Percentiles rank a stretch among this genome's conserved stretches.
phyloP scores from a whole-genome alignment of 2,113 vertebrate species.

The Grallaria varia region DNA sequence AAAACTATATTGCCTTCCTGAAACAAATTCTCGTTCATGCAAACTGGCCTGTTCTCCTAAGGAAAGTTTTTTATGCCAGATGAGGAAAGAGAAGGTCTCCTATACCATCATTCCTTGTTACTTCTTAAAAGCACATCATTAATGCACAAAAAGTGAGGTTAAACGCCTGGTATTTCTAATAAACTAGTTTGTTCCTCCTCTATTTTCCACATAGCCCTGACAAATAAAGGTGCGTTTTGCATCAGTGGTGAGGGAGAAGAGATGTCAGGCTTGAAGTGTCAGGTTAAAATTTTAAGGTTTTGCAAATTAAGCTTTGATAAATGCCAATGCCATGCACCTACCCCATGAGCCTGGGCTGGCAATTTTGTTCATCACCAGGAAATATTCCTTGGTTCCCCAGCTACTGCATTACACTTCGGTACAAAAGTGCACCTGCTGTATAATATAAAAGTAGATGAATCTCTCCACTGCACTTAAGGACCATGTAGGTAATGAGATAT shows the following conservation, averaged over 20 bases:
- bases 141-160: not conserved
- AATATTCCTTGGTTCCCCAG: not conserved
- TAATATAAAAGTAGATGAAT: not conserved
- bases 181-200: not conserved
- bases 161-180: not conserved
- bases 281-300: not conserved
- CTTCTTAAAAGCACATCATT: not conserved
- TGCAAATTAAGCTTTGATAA: not conserved
- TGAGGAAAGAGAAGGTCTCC: not conserved
- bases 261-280: not conserved
- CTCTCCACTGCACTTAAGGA: not conserved
- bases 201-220: not conserved
- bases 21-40: not conserved
- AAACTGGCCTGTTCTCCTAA: not conserved
- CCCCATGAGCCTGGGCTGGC: not conserved
- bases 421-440: not conserved
- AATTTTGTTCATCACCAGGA: not conserved
- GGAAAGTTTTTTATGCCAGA: not conserved
- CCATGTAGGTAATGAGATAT: not conserved
- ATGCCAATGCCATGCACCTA: not conserved
- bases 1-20: not conserved
- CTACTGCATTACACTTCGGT: not conserved
- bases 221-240: not conserved
- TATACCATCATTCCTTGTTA: not conserved
- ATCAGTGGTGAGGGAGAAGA: not conserved